Evolutionary conservation across 2,797 vertebrate species (phyloP).

Genomic region (Silurus aristotelis): DNA sequence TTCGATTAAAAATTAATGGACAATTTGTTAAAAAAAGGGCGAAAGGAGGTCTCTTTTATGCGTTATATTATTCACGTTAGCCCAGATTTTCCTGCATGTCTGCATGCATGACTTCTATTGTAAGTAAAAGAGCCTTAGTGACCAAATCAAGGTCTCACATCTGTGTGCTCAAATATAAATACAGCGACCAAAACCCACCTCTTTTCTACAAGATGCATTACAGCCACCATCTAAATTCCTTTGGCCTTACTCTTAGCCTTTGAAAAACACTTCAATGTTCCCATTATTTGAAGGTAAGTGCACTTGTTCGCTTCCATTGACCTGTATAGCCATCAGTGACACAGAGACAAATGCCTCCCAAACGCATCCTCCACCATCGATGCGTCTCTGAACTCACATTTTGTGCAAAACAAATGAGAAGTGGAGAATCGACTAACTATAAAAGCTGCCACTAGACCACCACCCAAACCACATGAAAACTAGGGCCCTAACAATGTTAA

Average conservation of each 20-base stretch:
- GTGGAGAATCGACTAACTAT: slow-evolving; percentile 45
- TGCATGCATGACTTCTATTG: slow-evolving; percentile 18
- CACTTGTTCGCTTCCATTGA: slow-evolving; percentile 57
- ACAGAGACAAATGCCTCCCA: slow-evolving; percentile 41
- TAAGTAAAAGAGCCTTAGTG: slow-evolving; percentile 24
- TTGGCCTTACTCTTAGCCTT: slow-evolving; percentile 58
- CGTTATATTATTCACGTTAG: slow-evolving; percentile 61
- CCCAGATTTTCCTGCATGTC: not conserved
- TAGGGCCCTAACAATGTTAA: not conserved
- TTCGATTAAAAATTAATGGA: slow-evolving; percentile 77
- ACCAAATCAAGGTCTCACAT: slow-evolving; percentile 67
- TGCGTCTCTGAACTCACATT: slow-evolving; percentile 57
- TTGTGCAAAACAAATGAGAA: slow-evolving; percentile 58
- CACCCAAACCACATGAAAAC: not conserved
- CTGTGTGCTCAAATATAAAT: slow-evolving; percentile 35
- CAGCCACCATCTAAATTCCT: slow-evolving; percentile 63
- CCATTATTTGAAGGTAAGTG: slow-evolving; percentile 65
- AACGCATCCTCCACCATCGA: slow-evolving; percentile 41
- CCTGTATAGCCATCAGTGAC: slow-evolving; percentile 55
- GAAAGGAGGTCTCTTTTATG: slow-evolving; percentile 48
- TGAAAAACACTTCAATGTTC: slow-evolving; percentile 61
- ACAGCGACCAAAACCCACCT: slow-evolving; percentile 45
- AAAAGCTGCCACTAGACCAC: slow-evolving; percentile 43
- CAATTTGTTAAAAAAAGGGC: slow-evolving; percentile 66
- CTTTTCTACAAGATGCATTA: slow-evolving; percentile 61